phyloP scores from a whole-genome alignment of 2,113 vertebrate species.

The Trochalopteron elliotii region DNA sequence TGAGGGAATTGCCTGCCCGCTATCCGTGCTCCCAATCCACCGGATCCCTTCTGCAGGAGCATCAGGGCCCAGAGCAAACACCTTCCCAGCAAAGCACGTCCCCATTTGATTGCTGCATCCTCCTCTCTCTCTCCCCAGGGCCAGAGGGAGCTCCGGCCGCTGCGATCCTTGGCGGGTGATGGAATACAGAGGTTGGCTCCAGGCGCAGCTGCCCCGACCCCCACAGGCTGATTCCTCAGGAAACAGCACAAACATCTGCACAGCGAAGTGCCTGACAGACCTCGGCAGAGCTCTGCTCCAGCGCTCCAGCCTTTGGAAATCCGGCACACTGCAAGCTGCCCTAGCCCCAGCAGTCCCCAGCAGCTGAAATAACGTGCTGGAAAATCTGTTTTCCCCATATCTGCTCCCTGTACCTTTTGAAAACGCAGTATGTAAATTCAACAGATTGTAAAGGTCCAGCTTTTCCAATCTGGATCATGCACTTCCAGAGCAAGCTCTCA shows the following conservation, averaged over 20 bases:
- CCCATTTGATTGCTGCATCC: fast-evolving
- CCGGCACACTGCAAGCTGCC: not conserved
- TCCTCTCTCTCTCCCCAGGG: not conserved
- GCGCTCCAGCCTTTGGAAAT: not conserved
- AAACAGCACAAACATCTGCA: slow-evolving; percentile 43
- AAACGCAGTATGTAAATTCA: not conserved
- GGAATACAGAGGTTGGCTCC: not conserved
- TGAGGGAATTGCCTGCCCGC: fast-evolving
- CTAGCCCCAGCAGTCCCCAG: not conserved
- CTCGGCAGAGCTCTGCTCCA: not conserved
- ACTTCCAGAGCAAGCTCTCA: not conserved
- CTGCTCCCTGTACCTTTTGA: not conserved
- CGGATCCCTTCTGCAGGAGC: not conserved
- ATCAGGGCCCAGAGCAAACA: not conserved
- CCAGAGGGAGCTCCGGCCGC: not conserved
- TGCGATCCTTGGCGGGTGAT: not conserved
- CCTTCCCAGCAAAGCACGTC: fast-evolving
- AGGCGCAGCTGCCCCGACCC: not conserved
- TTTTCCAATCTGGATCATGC: not conserved
- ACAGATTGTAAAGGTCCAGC: not conserved
- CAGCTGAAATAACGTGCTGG: not conserved
- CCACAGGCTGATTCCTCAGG: not conserved
- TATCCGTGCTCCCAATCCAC: not conserved
- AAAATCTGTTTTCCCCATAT: not conserved
- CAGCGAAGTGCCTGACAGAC: fast-evolving